Conservation (phyloP, 2,888 invertebrate genomes). For the Drosophila pseudotakahashii region DNA sequence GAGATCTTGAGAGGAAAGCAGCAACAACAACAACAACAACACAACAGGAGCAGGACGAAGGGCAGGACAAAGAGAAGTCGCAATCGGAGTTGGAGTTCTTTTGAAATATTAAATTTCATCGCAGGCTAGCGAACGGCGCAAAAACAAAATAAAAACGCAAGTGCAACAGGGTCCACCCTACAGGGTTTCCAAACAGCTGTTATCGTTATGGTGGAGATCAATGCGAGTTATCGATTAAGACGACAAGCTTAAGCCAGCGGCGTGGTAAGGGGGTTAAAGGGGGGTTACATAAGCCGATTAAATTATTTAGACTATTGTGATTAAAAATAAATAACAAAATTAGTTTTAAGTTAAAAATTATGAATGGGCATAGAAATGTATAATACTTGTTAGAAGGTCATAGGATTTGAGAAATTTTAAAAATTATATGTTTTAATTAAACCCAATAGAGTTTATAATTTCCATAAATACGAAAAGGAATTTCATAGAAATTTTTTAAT, state of each 20-base stretch:
- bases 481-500: no score
- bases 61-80: slow-evolving; percentile 7
- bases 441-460: no score
- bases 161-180: slow-evolving; percentile 32
- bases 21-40: neutral
- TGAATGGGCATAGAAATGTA: no score
- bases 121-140: slow-evolving; percentile 11
- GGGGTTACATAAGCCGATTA: neutral
- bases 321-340: no score
- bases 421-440: no score
- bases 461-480: no score
- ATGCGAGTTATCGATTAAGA: slow-evolving; percentile 6
- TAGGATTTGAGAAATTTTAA: no score
- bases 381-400: no score
- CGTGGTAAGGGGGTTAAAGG: neutral
- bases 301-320: no score
- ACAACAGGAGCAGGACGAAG: neutral
- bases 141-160: slow-evolving; percentile 21
- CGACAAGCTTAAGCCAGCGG: neutral
- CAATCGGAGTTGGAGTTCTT: neutral
- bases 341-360: no score
- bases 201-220: slow-evolving; percentile 14
- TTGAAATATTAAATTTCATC: slow-evolving; percentile 24
- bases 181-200: slow-evolving; percentile 18
- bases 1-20: slow-evolving; percentile 47